These are phyloP conservation scores for Triplophysa bombifrons DNA, from an alignment of 2,797 vertebrate species.

Conservation along the genomic window DNA sequence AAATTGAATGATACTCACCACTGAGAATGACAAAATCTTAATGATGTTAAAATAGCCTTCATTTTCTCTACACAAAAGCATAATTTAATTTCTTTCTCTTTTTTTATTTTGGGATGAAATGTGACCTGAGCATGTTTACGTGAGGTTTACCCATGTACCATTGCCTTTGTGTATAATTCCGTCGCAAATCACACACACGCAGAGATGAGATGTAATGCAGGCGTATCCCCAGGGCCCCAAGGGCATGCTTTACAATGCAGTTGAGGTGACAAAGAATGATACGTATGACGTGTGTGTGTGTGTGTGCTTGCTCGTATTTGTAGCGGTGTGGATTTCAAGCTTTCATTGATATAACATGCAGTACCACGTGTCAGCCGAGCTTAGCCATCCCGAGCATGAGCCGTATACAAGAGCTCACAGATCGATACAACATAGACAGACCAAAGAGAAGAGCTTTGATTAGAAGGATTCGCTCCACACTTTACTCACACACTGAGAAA, in stretches of 20 bases:
- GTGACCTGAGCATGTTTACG: not conserved
- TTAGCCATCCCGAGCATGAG: conserved; percentile 43
- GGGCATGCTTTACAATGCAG: conserved; percentile 48
- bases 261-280: conserved; percentile 40
- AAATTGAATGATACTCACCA: too few relatives aligned
- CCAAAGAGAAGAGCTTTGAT: conserved; percentile 51
- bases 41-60: too few relatives aligned
- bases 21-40: too few relatives aligned
- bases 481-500: conserved; percentile 35
- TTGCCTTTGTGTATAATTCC: not conserved
- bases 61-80: too few relatives aligned
- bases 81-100: too few relatives aligned
- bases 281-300: conserved; percentile 2
- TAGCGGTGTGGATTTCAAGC: conserved; percentile 24
- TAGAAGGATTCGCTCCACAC: conserved; percentile 50
- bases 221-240: conserved; percentile 10
- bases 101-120: not conserved
- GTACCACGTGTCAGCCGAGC: conserved; percentile 31
- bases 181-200: conserved; percentile 23
- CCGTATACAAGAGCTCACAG: conserved; percentile 48
- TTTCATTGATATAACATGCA: conserved; percentile 44
- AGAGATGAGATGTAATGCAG: conserved; percentile 18
- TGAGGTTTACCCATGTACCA: not conserved
- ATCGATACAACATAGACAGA: conserved; percentile 59
- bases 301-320: conserved; percentile 15